A percentile compares a stretch with the other conserved stretches of the same genome.
phyloP scores from a whole-genome alignment of 2,797 vertebrate genomes.

The Echeneis naucrates region DNA sequence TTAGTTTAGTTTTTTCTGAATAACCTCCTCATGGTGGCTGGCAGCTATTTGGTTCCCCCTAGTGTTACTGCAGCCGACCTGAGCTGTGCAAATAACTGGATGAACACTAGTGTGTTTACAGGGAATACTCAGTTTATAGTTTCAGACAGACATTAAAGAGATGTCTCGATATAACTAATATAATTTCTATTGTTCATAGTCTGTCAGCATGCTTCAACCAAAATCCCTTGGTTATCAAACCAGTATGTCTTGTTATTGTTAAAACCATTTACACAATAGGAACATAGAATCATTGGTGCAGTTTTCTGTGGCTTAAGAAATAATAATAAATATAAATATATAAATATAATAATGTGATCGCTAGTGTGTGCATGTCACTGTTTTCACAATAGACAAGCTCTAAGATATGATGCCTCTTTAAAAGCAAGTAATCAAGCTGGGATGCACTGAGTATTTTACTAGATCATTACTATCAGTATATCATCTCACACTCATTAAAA shows the following conservation, averaged over 20 bases:
- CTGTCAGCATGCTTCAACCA: neutral
- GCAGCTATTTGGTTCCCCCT: conserved; percentile 62
- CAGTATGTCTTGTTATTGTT: neutral
- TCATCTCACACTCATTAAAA: neutral
- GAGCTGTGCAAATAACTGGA: neutral
- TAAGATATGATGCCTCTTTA: neutral
- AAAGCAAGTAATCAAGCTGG: conserved; percentile 4
- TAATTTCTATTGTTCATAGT: too few relatives aligned
- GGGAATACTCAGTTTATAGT: neutral
- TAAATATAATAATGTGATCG: too few relatives aligned
- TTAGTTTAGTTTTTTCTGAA: neutral
- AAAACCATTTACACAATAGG: neutral
- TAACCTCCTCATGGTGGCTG: neutral
- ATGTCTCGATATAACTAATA: neutral
- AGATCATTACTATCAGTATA: neutral
- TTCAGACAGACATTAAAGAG: neutral
- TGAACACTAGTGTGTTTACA: neutral
- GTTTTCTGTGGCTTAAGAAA: neutral
- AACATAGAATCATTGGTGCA: neutral
- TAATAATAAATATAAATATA: too few relatives aligned
- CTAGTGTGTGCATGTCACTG: neutral
- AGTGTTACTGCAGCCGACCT: conserved; percentile 52
- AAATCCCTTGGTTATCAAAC: neutral
- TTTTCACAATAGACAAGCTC: neutral
- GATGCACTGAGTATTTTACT: neutral